Conservation (phyloP, 30 jellyfish, hydroid and myxozoan species). For the Aurelia aurita region DNA sequence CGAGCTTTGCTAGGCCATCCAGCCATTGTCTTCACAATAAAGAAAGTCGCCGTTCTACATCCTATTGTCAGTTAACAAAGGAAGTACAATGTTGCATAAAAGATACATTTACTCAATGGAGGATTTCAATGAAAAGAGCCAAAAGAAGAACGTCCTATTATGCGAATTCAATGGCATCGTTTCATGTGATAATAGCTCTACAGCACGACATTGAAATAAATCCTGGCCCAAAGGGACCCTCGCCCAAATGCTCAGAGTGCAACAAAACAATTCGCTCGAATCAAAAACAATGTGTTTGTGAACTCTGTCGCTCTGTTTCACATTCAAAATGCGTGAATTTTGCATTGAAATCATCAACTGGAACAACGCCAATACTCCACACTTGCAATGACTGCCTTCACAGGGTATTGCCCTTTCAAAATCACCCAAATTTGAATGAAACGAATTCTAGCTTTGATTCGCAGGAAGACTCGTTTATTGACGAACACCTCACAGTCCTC, state of each 20-base stretch:
- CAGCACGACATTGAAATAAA: conserved; percentile 2
- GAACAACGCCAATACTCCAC: background rate
- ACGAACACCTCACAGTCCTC: background rate
- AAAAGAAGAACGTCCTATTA: background rate
- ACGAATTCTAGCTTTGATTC: background rate
- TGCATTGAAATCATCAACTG: background rate
- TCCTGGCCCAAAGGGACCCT: conserved; percentile 53
- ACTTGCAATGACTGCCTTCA: background rate
- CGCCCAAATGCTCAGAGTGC: conserved; percentile 8
- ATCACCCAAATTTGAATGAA: too few species aligned
- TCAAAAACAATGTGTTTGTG: background rate
- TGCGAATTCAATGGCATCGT: background rate
- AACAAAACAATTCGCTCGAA: conserved; percentile 3
- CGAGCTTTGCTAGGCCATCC: conserved; percentile 8
- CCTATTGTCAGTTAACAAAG: too few species aligned
- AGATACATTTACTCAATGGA: too few species aligned
- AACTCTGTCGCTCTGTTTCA: background rate
- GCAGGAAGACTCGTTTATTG: background rate
- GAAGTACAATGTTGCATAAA: too few species aligned
- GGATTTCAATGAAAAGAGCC: background rate
- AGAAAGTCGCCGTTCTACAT: too few species aligned
- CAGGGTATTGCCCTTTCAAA: background rate
- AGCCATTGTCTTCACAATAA: too few species aligned
- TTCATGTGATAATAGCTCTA: background rate
- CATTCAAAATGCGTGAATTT: background rate